Evolutionary conservation across 1,140 invertebrate genomes (phyloP), one percentile per base, ranked within the genome.

Genomic region (Saccostrea echinata): DNA sequence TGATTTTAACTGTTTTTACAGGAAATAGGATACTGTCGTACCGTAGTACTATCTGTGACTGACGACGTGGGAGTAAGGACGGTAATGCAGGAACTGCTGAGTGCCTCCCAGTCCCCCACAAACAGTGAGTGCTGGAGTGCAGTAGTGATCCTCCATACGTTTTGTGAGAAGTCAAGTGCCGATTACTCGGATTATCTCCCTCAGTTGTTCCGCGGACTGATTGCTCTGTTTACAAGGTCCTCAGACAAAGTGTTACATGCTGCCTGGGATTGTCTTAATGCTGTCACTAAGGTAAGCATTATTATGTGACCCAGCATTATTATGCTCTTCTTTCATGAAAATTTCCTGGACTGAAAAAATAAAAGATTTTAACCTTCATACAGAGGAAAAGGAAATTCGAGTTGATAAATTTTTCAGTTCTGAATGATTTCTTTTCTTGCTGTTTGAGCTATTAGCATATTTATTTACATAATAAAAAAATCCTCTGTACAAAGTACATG

Each of bases 21-120:
- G 95, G 96, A 99, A 86, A 94, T 98, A n/a, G 97, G 98, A 92
- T 98, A 99, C 94, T 99, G 98, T 94, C 97, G 98, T 94, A 96
- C 97, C 64, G 98, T 99, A 9, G 97, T 99, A 81, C 95, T 99
- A 88, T 98, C 98, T 0, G 96, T 96, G 0, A 97, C 98, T 93
- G 97, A 99, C 93, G 96, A 96, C 1, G 43, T 91, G 71, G 98
- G 98, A 33, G 97, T 99, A 0, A 96, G 98, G 83, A 97, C 97
- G 71, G 97, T 99, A 11, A 97, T 99, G 95, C 98, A 99, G 94
- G 97, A 98, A 88, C 95, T 99, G n/a, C 96, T 99, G 6, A 84
- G 87, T 21, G 90, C 91, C 24, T 90, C 91, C 33, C 88, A 90
- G 16, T 85, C 84, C 1, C 33, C 89, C 16, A 84, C 86, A 0